Base-by-base conservation (phyloP, 2,888 invertebrate genomes). In the Lithophane semibrunnea region DNA sequence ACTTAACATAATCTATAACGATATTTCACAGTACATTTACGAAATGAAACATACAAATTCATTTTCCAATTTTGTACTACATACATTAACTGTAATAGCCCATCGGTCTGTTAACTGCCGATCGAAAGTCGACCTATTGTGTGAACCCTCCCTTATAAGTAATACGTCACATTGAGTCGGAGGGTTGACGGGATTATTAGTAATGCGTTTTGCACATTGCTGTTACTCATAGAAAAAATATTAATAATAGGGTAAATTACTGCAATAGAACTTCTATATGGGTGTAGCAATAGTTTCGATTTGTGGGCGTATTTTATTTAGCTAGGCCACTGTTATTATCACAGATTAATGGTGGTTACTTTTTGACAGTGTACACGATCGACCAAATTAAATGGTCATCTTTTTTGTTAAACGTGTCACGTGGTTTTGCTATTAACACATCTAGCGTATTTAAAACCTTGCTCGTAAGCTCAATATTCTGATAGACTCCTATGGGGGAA, bases 171-270 rank as follows among this genome's bases (percentile, higher is more conserved):
- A 78, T 75, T 44, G 3, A n/a, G 44, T 75, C 72, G 21, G 78
- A 85, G 86, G 85, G 86, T n/a, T 60, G 75, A 79, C 63, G 66
- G 79, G 83, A 83, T 83, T 83, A 84, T 86, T 83, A 82, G 75
- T 84, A 83, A 86, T 84, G 72, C 42, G 61, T 71, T 82, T 75
- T 73, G 71, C 86, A 84, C 79, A 84, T 82, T 75, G 58, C 85
- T 69, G 73, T 64, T 74, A 77, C 21, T 52, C 56, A 67, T 58
- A 44, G 78, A 60, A 68, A 52, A 77, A 66, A 73, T 60, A 21
- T 64, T 64, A 73, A 66, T 64, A 70, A 44, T 73, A 67, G 71
- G 58, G 72, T 73, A 75, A 68, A 58, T 66, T 7, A 49, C 7
- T 18, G 72, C 66, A 78, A 79, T 75, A 44, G 75, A 64, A 73